Percentiles rank a stretch among this genome's conserved stretches.
phyloP scores from a whole-genome alignment of 1,140 invertebrate genomes.

The Doryteuthis pealeii region DNA sequence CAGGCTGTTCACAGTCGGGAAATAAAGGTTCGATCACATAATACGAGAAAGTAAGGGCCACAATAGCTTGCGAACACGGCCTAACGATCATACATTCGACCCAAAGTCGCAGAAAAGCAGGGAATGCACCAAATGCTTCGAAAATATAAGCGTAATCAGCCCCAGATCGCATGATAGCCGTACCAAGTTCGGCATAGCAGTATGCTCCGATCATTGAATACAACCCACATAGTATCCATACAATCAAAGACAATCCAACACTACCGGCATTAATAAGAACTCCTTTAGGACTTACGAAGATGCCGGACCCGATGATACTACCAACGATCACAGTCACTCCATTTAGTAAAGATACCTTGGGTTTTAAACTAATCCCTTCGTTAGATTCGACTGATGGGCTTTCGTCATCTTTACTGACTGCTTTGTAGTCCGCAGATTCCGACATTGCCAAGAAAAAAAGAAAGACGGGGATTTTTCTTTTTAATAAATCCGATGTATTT shows the following conservation, averaged over 20 bases:
- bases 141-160: constrained; percentile 59
- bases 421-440: neutral
- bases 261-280: constrained; percentile 81
- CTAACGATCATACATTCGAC: constrained; percentile 74
- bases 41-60: constrained; percentile 58
- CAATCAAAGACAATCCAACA: constrained; percentile 78
- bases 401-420: neutral
- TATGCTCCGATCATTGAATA: constrained; percentile 72
- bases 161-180: constrained; percentile 52
- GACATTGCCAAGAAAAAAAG: too few species aligned
- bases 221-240: constrained; percentile 81
- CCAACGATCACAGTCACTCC: constrained; percentile 58
- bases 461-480: constrained; percentile 3
- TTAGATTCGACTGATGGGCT: neutral
- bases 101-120: constrained; percentile 59
- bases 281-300: constrained; percentile 95
- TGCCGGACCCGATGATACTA: constrained; percentile 70
- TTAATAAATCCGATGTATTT: neutral
- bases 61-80: constrained; percentile 67
- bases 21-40: constrained; percentile 59
- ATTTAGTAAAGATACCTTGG: constrained; percentile 51
- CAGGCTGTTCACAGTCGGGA: constrained; percentile 56
- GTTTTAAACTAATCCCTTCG: constrained; percentile 48
- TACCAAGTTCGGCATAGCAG: constrained; percentile 57
- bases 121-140: constrained; percentile 58